Percentiles rank a stretch among this genome's conserved stretches.
Evolutionary conservation across 2,888 invertebrate genomes (phyloP).

Genomic region (Antheraea assamensis): DNA sequence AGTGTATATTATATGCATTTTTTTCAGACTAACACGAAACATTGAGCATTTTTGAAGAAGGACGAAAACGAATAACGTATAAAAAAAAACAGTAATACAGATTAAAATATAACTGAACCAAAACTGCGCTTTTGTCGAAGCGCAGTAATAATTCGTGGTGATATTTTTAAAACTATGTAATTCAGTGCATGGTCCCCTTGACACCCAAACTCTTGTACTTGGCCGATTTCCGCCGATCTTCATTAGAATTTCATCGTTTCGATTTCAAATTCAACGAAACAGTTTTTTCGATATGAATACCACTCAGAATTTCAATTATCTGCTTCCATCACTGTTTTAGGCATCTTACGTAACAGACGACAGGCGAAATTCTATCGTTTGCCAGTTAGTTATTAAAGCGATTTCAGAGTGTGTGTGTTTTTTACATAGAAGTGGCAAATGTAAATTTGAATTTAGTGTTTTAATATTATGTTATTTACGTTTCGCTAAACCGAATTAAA

Average conservation of each 20-base stretch:
- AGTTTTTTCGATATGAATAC: constrained; percentile 3
- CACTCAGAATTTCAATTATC: constrained; percentile 7
- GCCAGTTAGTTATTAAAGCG: background rate
- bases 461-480: background rate
- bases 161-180: background rate
- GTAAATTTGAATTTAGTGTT: background rate
- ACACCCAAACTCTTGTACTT: constrained; percentile 4
- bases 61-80: background rate
- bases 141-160: background rate
- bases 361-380: background rate
- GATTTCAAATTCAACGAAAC: constrained; percentile 4
- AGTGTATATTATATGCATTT: background rate
- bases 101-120: background rate
- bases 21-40: background rate
- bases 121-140: background rate
- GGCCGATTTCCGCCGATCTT: constrained; percentile 8
- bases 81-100: background rate
- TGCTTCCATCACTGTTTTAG: background rate
- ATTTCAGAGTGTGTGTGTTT: background rate
- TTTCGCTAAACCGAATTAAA: background rate
- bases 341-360: background rate
- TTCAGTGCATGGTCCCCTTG: constrained; percentile 8
- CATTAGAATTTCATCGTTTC: constrained; percentile 9
- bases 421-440: background rate
- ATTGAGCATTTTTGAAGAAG: background rate